Base-by-base conservation (phyloP, 2,888 invertebrate genomes). In the Cosmia trapezina region DNA sequence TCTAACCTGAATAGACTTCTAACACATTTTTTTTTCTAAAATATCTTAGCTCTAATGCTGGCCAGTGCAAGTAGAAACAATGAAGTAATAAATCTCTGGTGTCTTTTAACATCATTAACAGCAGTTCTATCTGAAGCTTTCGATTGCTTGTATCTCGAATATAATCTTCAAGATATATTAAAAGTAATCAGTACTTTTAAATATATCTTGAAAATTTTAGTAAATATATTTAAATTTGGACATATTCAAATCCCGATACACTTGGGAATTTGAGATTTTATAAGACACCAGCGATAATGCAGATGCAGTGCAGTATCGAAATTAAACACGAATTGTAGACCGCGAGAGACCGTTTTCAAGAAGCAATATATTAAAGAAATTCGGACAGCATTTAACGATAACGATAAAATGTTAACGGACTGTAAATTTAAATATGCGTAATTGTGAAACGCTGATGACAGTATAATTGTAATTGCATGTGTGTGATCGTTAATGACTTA, bases 1-100 rank as follows among this genome's bases (percentile, higher is more conserved):
- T 79, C 84, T 87, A 85, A 85, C 86, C 80, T 86, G 81, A 77
- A 78, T 81, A 64, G 74, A 66, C 82, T 78, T 85, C 76, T 80
- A 78, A 70, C 64, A 72, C 62, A 66, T 73, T 28, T 80, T 79
- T 83, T 83, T 79, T 65, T 76, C 51, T 65, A 51, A 67, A 66
- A 70, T 65, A 70, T 61, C 56, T 78, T 63, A 28, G 68, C 49
- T 68, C 45, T 54, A 59, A 78, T 74, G 66, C 69, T 59, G 60
- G 43, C 33, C 37, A 43, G 22, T 64, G 33, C 28, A 56, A 53
- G 45, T 22, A 41, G 59, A 59, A 11, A 81, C 78, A 78, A 78
- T 70, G 70, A 70, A 81, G 54, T 61, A 11, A 74, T 81, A 68
- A 74, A 70, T 81, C 54, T 74, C 17, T 7, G 3, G 47, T 12